Evolutionary conservation across 53 echinoderm and acorn worm genomes (phyloP).

Genomic region (Patiria pectinifera): DNA sequence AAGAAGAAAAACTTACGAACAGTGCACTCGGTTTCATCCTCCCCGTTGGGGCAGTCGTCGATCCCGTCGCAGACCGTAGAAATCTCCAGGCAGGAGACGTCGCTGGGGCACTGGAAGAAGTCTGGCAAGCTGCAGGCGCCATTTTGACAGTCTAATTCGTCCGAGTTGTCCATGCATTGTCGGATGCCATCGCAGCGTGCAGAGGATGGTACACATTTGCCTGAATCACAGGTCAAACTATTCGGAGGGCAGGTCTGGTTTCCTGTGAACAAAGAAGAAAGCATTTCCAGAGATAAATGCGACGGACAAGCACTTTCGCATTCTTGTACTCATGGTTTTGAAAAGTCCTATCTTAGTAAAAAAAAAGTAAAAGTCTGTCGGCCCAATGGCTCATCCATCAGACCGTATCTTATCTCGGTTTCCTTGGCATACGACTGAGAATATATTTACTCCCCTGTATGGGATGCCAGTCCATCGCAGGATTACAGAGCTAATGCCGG

Average conservation of each 20-base stretch:
- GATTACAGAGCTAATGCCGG: no score
- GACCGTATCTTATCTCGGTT: no score
- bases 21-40: constrained; percentile 75
- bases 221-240: constrained; percentile 69
- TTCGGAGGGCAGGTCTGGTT: constrained; percentile 24
- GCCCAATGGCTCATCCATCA: no score
- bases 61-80: constrained; percentile 67
- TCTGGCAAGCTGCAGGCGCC: constrained; percentile 26
- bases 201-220: constrained; percentile 45
- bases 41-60: constrained; percentile 48
- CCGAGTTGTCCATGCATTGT: constrained; percentile 69
- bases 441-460: no score
- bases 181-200: constrained; percentile 52
- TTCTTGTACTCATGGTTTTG: no score
- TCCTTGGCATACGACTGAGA: no score
- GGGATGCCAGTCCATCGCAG: no score
- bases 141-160: constrained; percentile 57
- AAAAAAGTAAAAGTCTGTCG: no score
- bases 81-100: constrained; percentile 67
- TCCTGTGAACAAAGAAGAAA: neutral
- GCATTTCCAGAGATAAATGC: no score
- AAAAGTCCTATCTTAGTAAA: no score
- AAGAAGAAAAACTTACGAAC: constrained; percentile 60
- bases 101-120: constrained; percentile 69
- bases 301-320: no score